Evolutionary conservation across 2,888 invertebrate species (phyloP).

Genomic region (Kryphioiulus occultus): DNA sequence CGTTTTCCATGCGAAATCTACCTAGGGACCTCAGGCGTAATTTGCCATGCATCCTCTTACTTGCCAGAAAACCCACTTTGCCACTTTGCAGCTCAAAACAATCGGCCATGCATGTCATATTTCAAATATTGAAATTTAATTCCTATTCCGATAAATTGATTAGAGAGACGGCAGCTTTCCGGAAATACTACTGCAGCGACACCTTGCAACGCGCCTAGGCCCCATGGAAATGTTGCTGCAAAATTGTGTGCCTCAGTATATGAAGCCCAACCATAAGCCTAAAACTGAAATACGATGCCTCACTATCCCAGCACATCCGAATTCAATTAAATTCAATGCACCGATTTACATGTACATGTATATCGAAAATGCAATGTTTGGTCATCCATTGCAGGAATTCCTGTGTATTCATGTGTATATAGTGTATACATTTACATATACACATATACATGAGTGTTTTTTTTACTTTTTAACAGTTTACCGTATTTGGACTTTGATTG

Average conservation of each 20-base stretch:
- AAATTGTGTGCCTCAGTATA: not conserved
- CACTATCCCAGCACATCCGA: too few species aligned
- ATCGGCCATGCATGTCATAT: constrained; percentile 40
- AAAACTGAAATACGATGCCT: too few species aligned
- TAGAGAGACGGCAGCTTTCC: not conserved
- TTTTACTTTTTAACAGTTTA: too few species aligned
- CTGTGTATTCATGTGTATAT: too few species aligned
- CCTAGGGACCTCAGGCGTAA: constrained; percentile 26
- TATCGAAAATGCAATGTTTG: too few species aligned
- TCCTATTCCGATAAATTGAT: constrained; percentile 28
- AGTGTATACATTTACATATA: too few species aligned
- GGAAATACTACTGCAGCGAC: not conserved
- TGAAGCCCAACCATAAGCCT: not conserved
- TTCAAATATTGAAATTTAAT: constrained; percentile 36
- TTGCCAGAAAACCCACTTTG: constrained; percentile 18
- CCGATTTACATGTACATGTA: too few species aligned
- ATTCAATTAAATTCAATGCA: too few species aligned
- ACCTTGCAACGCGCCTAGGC: not conserved
- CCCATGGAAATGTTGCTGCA: not conserved
- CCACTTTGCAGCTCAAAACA: constrained; percentile 1
- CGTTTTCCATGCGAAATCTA: constrained; percentile 33
- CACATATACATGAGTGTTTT: too few species aligned
- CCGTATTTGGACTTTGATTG: too few species aligned
- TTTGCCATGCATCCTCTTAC: constrained; percentile 37
- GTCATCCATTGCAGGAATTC: too few species aligned